Conservation (phyloP, 2,888 invertebrate species). For the Lasioglossum pauxillum region DNA sequence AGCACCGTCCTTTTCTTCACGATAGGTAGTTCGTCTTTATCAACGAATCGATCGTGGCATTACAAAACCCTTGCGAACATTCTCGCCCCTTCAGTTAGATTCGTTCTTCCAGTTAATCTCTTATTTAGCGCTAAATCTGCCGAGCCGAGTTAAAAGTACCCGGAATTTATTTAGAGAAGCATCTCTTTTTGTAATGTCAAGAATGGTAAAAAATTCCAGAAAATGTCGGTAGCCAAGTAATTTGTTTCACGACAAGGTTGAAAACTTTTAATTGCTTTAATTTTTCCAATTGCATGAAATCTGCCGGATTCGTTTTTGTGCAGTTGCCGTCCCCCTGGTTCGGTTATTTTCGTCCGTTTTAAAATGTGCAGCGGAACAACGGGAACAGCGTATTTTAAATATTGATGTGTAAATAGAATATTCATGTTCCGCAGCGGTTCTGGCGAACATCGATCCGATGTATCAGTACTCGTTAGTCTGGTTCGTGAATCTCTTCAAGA, state of each 20-base stretch:
- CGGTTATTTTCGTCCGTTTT: neutral
- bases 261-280: neutral
- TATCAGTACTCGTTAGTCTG: constrained; percentile 98
- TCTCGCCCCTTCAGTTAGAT: neutral
- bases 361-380: neutral
- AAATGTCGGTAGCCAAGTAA: neutral
- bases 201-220: neutral
- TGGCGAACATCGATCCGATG: constrained; percentile 98
- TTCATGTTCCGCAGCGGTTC: constrained; percentile 87
- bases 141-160: neutral
- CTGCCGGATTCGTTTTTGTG: neutral
- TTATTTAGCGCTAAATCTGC: neutral
- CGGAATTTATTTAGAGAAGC: neutral
- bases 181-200: neutral
- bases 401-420: neutral
- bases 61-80: neutral
- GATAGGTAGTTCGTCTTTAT: constrained; percentile 87
- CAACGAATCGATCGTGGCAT: neutral
- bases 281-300: neutral
- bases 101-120: neutral
- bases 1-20: constrained; percentile 97
- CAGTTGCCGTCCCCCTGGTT: neutral
- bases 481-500: constrained; percentile 95
- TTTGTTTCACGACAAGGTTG: neutral
- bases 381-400: neutral